A percentile compares a stretch with the other conserved stretches of the same genome.
Conservation (phyloP, 64 coral and sea anemone species). For the Astreopora myriophthalma region DNA sequence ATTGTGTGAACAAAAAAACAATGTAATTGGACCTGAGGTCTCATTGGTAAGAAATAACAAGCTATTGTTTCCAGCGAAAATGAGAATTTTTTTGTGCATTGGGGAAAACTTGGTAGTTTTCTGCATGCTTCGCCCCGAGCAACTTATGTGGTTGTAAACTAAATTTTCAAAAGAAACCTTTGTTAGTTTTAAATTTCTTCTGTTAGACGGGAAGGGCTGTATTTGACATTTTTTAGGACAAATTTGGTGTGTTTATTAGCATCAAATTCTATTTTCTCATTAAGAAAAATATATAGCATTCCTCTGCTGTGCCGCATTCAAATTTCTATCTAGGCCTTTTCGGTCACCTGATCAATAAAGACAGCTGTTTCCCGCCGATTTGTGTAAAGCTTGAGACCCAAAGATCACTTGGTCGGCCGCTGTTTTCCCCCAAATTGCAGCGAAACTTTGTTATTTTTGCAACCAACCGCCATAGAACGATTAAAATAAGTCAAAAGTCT, state of each 20-base stretch:
- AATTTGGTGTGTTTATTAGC: too few species aligned
- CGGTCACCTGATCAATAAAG: conserved; percentile 95
- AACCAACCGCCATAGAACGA: neutral
- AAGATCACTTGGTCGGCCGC: neutral
- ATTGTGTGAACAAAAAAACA: neutral
- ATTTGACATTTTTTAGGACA: neutral
- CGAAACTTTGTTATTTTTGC: neutral
- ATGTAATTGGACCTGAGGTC: neutral
- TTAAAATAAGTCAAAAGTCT: neutral
- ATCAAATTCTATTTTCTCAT: conserved; percentile 40
- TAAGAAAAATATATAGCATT: conserved; percentile 66
- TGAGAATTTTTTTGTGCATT: neutral
- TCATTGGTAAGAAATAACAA: neutral
- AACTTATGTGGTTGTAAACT: too few species aligned
- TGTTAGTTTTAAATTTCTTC: neutral
- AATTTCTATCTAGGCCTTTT: conserved; percentile 68
- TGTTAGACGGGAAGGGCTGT: neutral
- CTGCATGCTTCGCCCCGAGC: too few species aligned
- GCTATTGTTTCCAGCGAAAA: neutral
- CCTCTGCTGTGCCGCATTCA: conserved; percentile 94
- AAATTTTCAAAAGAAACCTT: neutral
- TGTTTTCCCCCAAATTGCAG: neutral
- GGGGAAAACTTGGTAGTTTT: too few species aligned
- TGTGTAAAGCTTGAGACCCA: neutral
- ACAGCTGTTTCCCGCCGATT: conserved; percentile 99